Evolutionary conservation across 2,888 invertebrate genomes (phyloP), one percentile per base, ranked within the genome.

Genomic region (Amorpha juglandis): DNA sequence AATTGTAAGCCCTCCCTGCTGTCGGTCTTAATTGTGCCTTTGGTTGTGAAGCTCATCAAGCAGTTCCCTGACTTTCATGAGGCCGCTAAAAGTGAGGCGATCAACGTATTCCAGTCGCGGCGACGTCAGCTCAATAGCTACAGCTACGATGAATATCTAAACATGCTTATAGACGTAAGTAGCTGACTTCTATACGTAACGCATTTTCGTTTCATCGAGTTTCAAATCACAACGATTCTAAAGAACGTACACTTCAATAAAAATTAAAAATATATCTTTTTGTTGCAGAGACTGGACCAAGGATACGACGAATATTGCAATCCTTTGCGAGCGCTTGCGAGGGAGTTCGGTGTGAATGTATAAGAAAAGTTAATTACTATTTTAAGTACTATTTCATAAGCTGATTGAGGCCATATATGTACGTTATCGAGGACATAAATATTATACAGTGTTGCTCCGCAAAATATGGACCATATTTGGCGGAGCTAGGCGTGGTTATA

Each of bases 271-370:
- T 14, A n/a, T 21, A 35, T 63, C 1, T 52, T 21, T 33, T 19
- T 4, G 21, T 65, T 62, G 6, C 66, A 66, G 66, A 66, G 47
- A 63, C 47, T 66, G 38, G 38, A 53, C 21, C 12, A 63, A 8
- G 63, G 63, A 6, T 48, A 63, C 94, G 52, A 66, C 8, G 47
- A 63, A 12, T 66, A 66, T 19, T 66, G 66, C 33, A 8, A 66
- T n/a, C 66, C 66, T 8, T 27, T 66, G 21, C 53, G 47, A 33
- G 66, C 66, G 7, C 66, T 66, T 12, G 52, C 52, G 9, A 62
- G 66, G 12, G 66, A 66, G 19, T 53, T 66, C 35, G 66, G 66
- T 6, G 1, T 50, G 19, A 9, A 6, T 9, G 50, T 50, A 50
- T 50, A 50, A 50, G 50, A 19, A 50, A 8, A 9, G 0, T n/a